Base-by-base conservation (phyloP, 2,113 vertebrate genomes). In the Thalassoma bifasciatum region DNA sequence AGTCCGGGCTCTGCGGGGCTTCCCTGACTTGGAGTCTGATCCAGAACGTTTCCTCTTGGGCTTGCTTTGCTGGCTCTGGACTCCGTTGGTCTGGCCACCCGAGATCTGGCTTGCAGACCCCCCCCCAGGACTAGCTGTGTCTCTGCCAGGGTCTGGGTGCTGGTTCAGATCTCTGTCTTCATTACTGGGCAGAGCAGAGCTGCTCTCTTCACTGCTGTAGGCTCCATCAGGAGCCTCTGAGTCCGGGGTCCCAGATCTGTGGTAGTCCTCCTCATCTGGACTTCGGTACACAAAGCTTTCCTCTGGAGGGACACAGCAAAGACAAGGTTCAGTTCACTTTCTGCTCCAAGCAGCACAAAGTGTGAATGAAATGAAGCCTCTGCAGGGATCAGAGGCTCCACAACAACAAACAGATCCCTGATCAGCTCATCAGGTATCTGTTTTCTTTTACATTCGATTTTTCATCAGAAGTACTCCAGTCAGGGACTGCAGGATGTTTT, bases 21-120 rank as follows among this genome's bases (percentile, higher is more conserved):
- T 98, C 3, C 97, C 96, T 0, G 96, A 97, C 91, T 98, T 97
- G 53, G 96, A 95, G 88, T 98, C 97, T 0, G 96, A 96, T 69
- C 96, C 96, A 0, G 96, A 93, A 61, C 97, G 94, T 90, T 97
- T 98, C 78, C 97, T 93, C 89, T 98, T 97, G 66, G 95, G 94
- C 61, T 97, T 97, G 30, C 88, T 53, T 47, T 92, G 81, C 1
- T 84, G 38, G 37, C 77, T 87, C 57, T 90, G 90, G 4, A 86
- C 83, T 65, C 85, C 61, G 2, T 77, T 85, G 85, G 56, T 86
- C 82, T 77, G 90, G 17, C n/a, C 10, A 58, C 67, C 58, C 70
- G 62, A 34, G 53, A 36, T 82, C 22, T 76, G 89, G 49, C 75
- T 81, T 1, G 42, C 12, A 2, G 89, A 8, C 4, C 83, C 75